Evolutionary conservation across 1,140 invertebrate genomes (phyloP), one percentile per base, ranked within the genome.

Genomic region (Macrosteles quadrilineatus): DNA sequence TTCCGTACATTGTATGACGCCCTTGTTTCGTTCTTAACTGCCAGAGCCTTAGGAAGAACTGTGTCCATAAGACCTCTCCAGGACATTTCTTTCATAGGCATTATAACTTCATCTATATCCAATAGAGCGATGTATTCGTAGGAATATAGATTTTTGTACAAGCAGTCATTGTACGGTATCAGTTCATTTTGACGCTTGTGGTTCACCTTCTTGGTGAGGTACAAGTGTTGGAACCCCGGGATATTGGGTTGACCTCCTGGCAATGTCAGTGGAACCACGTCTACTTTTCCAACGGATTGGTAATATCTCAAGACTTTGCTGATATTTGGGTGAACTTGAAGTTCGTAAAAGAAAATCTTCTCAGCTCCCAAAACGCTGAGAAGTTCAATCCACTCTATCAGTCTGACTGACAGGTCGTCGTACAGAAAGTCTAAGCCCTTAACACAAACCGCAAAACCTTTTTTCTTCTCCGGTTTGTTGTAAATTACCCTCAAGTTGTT

Each of bases 301-400:
- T 97, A 97, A 78, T 96, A 87, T 23, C 89, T 83, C 4, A 98
- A 81, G 0, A 97, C 92, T 79, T 96, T 96, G 2, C 87, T 91
- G 19, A 97, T 93, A 76, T 97, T 96, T 0, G 93, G 91, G 80
- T 97, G 94, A 0, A 97, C 89, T 77, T 87, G 92, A 12, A 97
- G 83, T 74, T 96, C 88, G 77, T 98, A 98, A 73, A 98, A 90
- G 79, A 94, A 97, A 57, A 98, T 89, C 78, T 96, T 96, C 77
- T 96, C 90, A 0, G 95, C 96, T 1, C 96, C 96, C 4, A 98
- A 82, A 3, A 95, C 84, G 25, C 87, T 86, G 0, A 98, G 82
- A 43, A 96, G 82, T 80, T 97, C 95, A 70, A 98, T 91, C 96
- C 96, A 98, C 80, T 98, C 96, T n/a, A 97, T 88, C 3, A 98